Conservation (phyloP, 37 sponge, comb jelly and placozoan species). For the Amphimedon queenslandica region DNA sequence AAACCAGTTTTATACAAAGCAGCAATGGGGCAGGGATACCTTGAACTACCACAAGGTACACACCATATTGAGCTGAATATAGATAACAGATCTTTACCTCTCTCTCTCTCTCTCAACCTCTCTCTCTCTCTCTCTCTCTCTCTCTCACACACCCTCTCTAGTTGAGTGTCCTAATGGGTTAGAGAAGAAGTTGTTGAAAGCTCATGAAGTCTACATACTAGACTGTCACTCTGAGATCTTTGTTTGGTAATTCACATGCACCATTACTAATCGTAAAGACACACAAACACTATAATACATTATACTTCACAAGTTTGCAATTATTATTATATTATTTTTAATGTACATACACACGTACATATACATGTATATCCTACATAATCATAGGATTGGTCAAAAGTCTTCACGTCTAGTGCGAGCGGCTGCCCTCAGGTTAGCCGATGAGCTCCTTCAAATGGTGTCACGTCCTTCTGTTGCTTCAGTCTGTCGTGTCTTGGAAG, state of each 20-base stretch:
- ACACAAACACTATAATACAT: too few species aligned
- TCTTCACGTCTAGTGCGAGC: conserved; percentile 79
- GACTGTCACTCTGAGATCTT: conserved; percentile 82
- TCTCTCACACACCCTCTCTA: neutral
- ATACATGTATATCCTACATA: too few species aligned
- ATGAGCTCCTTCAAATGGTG: conserved; percentile 71
- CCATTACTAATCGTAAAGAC: neutral
- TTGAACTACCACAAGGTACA: conserved; percentile 89
- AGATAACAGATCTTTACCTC: neutral
- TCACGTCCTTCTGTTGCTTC: conserved; percentile 55
- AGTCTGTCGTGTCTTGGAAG: conserved; percentile 78
- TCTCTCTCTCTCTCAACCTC: too few species aligned
- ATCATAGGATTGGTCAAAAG: conserved; percentile 69
- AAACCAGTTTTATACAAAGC: conserved; percentile 59
- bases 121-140: neutral
- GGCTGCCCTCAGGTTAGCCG: conserved; percentile 78
- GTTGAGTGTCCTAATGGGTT: conserved; percentile 48
- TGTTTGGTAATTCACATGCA: conserved; percentile 75
- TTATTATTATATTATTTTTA: neutral
- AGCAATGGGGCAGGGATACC: conserved; percentile 82
- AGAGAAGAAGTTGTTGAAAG: conserved; percentile 35
- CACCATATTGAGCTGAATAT: neutral
- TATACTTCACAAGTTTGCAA: neutral
- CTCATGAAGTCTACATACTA: conserved; percentile 75
- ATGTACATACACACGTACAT: too few species aligned